A percentile compares a stretch with the other conserved stretches of the same genome.
Conservation (phyloP, 2,888 invertebrate species). For the Zaprionus lineosus region DNA sequence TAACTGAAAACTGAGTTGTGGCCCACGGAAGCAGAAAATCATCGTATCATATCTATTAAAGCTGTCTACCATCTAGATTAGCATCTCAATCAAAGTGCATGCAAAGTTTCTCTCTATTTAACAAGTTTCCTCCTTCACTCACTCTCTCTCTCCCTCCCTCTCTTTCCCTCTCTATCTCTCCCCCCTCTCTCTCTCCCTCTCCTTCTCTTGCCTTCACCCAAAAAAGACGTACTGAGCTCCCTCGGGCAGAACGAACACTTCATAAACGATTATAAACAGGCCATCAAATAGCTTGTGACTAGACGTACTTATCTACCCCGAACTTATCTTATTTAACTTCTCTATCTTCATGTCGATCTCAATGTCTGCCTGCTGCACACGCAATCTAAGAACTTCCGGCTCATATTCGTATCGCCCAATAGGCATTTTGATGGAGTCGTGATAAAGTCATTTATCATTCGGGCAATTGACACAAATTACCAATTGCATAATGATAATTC, state of each 20-base stretch:
- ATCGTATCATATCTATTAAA: conserved; percentile 5
- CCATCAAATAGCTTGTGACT: too few relatives aligned
- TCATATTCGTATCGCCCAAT: conserved; percentile 1
- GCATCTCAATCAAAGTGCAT: conserved; percentile 33
- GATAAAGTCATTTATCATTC: conserved; percentile 39
- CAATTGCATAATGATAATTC: conserved; percentile 45
- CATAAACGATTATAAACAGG: neutral
- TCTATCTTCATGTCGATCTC: too few relatives aligned
- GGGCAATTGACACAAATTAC: conserved; percentile 42
- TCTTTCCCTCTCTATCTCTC: too few relatives aligned
- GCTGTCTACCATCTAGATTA: conserved; percentile 13
- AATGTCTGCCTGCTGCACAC: too few relatives aligned
- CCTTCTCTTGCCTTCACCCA: neutral
- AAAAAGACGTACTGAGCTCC: neutral
- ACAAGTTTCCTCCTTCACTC: too few relatives aligned
- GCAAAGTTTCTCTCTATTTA: conserved; percentile 5
- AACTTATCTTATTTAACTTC: too few relatives aligned
- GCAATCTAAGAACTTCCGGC: conserved; percentile 26
- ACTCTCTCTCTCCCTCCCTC: too few relatives aligned
- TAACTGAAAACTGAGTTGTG: conserved; percentile 32
- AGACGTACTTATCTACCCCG: too few relatives aligned
- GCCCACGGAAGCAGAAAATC: conserved; percentile 23
- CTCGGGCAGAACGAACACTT: conserved; percentile 2
- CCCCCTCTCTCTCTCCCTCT: neutral
- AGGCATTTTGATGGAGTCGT: conserved; percentile 21